These are phyloP conservation scores for Stenolophus ochropezus DNA, from an alignment of 2,888 invertebrate genomes.

Conservation along the genomic window DNA sequence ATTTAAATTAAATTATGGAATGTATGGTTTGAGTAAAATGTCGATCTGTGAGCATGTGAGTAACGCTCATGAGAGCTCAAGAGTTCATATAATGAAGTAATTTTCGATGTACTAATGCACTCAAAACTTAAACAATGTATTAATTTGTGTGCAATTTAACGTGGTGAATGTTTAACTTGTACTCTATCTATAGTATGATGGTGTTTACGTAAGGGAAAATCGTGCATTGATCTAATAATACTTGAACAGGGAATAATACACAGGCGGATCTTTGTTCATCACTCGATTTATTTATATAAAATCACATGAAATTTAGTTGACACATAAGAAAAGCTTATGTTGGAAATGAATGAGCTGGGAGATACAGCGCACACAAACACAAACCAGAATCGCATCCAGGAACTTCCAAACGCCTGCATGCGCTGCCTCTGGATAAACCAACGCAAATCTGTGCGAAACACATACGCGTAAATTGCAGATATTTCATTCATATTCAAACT, in stretches of 20 bases:
- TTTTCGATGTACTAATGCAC: not conserved
- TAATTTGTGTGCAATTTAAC: conserved; percentile 27
- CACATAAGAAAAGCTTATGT: conserved; percentile 37
- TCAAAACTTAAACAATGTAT: conserved; percentile 24
- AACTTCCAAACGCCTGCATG: no score
- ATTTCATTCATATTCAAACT: conserved; percentile 43
- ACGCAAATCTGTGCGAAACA: not conserved
- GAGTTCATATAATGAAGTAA: not conserved
- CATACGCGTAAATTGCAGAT: conserved; percentile 19
- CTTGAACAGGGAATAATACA: not conserved
- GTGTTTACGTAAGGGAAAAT: not conserved
- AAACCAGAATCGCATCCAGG: no score
- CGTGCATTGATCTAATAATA: not conserved
- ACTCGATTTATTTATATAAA: conserved; percentile 58
- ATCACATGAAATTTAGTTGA: conserved; percentile 58
- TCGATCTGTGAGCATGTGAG: no score
- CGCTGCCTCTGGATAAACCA: not conserved
- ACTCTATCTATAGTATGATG: not conserved
- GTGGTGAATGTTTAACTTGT: conserved; percentile 11
- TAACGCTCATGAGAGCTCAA: no score
- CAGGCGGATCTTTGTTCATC: conserved; percentile 32
- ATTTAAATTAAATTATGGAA: no score
- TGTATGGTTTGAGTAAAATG: no score
- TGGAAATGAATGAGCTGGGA: not conserved
- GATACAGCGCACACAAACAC: not conserved